phyloP scores from a whole-genome alignment of 2,797 vertebrate genomes.

The Rhabdomys pumilio region DNA sequence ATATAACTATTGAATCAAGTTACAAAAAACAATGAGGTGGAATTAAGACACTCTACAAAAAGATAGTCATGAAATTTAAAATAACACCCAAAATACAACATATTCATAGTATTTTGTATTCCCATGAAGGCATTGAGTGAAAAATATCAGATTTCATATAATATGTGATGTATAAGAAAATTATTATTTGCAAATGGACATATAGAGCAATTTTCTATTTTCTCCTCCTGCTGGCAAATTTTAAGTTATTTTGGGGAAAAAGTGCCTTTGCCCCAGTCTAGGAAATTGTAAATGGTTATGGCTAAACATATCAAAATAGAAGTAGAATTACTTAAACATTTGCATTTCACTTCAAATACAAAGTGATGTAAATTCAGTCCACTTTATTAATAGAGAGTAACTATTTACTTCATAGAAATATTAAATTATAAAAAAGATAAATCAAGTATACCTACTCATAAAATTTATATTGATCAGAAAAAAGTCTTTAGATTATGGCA shows the following conservation, averaged over 20 bases:
- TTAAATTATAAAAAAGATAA: slow-evolving; percentile 21
- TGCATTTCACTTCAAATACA: not conserved
- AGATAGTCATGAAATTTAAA: slow-evolving; percentile 41
- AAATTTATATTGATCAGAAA: slow-evolving; percentile 41
- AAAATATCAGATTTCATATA: not conserved
- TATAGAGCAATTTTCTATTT: slow-evolving; percentile 21
- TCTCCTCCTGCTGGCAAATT: not conserved
- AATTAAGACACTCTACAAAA: slow-evolving; percentile 40
- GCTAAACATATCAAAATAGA: slow-evolving; percentile 18
- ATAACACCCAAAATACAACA: not conserved
- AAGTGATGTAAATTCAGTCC: not conserved
- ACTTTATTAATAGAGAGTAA: slow-evolving; percentile 19
- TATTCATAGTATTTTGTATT: not conserved
- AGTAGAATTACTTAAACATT: not conserved
- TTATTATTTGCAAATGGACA: not conserved
- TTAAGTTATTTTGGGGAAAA: not conserved
- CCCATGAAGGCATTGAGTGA: not conserved
- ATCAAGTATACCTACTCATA: not conserved
- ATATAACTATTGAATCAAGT: not conserved
- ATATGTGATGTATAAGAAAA: not conserved
- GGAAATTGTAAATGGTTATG: not conserved
- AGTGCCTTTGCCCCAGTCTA: not conserved
- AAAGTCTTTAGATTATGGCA: slow-evolving; percentile 22
- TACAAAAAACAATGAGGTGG: not conserved
- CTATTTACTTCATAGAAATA: slow-evolving; percentile 16